Evolutionary conservation across 2,888 invertebrate genomes (phyloP), one percentile per base, ranked within the genome.

Genomic region (Heliconius ismenius): DNA sequence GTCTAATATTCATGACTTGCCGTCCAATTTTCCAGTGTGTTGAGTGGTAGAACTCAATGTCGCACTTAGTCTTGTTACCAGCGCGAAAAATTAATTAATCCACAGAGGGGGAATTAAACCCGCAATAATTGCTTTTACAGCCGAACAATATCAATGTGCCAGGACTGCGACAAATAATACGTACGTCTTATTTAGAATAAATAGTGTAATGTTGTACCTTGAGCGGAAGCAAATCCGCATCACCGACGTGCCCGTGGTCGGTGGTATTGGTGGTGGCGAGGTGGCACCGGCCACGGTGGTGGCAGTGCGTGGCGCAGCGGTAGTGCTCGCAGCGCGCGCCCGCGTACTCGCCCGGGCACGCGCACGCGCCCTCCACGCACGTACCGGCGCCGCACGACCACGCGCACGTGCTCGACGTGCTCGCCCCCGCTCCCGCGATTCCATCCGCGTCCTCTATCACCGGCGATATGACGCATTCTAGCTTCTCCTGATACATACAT

Each of bases 321-420:
- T 95, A 96, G 83, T 95, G 95, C 86, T 96, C 95, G 90, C 97
- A 97, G 72, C 94, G 88, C 60, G 94, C 90, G 26, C 97, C 97
- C 67, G 95, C 94, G 86, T 95, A 97, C 80, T 95, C 92, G 0
- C 95, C 92, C 65, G 95, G 95, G 83, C 97, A 97, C 79, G 91
- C 88, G 90, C 97, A 97, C 69, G 95, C 84, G 82, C 93, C 90
- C 86, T 96, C 96, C 13, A 89, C 92, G 78, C 97, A 84, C 79
- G 81, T 58, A 75, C 97, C 84, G 74, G 83, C 78, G 73, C 81
- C 83, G 84, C 87, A 85, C 79, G 72, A 96, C 69, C 96, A 86
- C 73, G 81, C 65, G 83, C 84, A 96, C 78, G 90, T 87, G 75
- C 73, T 64, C 39, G 15, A 15, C 1, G 15, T 7, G 26, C 26